These are phyloP conservation scores for Hypomesus transpacificus DNA, from an alignment of 2,113 vertebrate genomes.

Conservation along the genomic window DNA sequence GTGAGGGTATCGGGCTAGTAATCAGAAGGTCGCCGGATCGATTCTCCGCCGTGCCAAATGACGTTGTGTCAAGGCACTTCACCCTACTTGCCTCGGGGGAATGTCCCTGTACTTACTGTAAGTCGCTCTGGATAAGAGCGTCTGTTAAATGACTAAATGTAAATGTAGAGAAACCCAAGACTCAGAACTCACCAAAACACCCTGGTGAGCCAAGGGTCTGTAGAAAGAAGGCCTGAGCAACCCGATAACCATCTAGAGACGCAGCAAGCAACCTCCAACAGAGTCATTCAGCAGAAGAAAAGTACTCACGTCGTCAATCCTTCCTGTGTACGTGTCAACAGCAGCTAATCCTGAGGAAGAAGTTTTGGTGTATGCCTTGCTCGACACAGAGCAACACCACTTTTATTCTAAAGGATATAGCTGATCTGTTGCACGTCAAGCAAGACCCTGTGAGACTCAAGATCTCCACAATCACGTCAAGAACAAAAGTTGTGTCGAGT, in stretches of 20 bases:
- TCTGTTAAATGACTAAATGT: no score
- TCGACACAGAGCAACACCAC: conserved; percentile 34
- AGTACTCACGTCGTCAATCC: conserved; percentile 9
- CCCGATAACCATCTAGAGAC: background rate
- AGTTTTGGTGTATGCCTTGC: conserved; percentile 28
- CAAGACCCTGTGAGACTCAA: conserved; percentile 28
- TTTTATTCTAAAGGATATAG: conserved; percentile 29
- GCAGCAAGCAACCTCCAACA: background rate
- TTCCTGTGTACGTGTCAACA: conserved; percentile 25
- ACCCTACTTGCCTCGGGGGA: no score
- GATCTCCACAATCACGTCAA: conserved; percentile 30
- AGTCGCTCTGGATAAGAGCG: no score
- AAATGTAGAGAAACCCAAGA: conserved; percentile 5
- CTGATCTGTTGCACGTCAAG: background rate
- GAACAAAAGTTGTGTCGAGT: conserved; percentile 17
- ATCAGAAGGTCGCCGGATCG: no score
- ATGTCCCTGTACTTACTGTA: no score
- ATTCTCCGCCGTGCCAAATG: no score
- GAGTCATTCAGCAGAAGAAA: conserved; percentile 20
- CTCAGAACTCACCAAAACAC: background rate
- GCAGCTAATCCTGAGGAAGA: conserved; percentile 18
- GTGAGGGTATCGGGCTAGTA: no score
- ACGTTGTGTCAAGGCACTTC: no score
- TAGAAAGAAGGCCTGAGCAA: background rate
- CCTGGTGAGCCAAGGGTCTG: background rate